These are phyloP conservation scores for Nilaparvata lugens DNA, from an alignment of 1,140 invertebrate genomes.

Conservation along the genomic window DNA sequence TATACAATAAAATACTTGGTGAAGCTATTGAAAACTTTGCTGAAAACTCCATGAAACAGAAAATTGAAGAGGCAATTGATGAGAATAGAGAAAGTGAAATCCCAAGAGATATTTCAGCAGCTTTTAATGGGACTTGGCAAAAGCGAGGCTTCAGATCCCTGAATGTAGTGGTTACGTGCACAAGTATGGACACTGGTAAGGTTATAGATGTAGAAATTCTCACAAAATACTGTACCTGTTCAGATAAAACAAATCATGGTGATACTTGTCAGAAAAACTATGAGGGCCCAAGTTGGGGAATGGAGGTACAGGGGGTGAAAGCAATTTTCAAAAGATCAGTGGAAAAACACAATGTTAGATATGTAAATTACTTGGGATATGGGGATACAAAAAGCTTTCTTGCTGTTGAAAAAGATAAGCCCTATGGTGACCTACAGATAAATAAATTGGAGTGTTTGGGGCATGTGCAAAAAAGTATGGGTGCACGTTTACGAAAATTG, in stretches of 20 bases:
- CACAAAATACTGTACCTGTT: constrained; percentile 17
- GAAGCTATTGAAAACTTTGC: neutral
- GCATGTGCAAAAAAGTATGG: no score
- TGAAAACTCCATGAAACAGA: constrained; percentile 13
- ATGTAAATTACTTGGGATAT: no score
- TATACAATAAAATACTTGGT: constrained; percentile 4
- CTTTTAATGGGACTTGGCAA: constrained; percentile 22
- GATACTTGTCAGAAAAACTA: constrained; percentile 3
- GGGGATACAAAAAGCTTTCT: no score
- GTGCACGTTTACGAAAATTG: neutral
- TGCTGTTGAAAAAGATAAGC: no score
- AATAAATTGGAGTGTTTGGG: neutral
- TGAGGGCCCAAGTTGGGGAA: neutral
- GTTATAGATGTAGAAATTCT: constrained; percentile 18
- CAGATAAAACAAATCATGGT: constrained; percentile 2
- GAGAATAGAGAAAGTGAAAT: constrained; percentile 6
- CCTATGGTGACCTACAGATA: neutral
- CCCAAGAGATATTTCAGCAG: constrained; percentile 13
- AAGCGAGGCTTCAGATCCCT: constrained; percentile 20
- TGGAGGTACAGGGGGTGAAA: neutral
- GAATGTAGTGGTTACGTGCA: constrained; percentile 20
- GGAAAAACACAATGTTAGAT: neutral
- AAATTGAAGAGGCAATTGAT: constrained; percentile 2
- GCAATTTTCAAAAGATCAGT: neutral
- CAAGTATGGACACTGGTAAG: constrained; percentile 21